Base-by-base conservation (phyloP, 2,113 vertebrate species). In the Python bivittatus region DNA sequence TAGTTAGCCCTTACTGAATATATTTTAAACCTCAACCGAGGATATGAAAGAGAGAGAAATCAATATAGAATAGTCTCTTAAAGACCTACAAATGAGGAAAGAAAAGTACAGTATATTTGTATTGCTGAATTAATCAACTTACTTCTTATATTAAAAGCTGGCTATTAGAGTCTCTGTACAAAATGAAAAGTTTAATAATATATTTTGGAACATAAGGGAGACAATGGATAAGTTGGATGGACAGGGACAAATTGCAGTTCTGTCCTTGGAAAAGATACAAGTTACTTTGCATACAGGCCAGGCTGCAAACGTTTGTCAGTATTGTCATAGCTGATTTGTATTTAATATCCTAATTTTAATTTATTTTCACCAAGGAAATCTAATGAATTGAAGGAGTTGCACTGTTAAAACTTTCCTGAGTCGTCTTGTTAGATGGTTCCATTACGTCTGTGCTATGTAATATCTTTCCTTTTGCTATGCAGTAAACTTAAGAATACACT, bases 291-390 rank as follows among this genome's bases (percentile, higher is more conserved):
- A 72, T n/a, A 7, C 33, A 33, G n/a, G n/a, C 5, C 13, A 72
- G 13, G 29, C 29, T 72, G 64, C 13, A 72, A 72, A 33, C 33
- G 33, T 72, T 68, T 68, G 64, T 33, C 7, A 84, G 7, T 89
- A 61, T 52, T 38, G 68, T 58, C 7, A 60, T 60, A 33, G 84
- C 53, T 25, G n/a, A n/a, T 60, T 60, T 92, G 38, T 27, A 52
- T 92, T 88, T 88, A 87, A 56, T 53, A 86, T 68, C 84, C 57
- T 29, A 38, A 29, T 12, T n/a, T 25, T 88, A 52, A 60, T 92
- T 84, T 84, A 61, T 52, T 53, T 60, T 88, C 23, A 56, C 38
- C 57, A 15, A 88, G 33, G 12, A 48, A 60, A 92, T 64, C 90
- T 58, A 58, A 90, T 89, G n/a, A 53, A 2, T 29, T 86, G 7